Evolutionary conservation across 2,888 invertebrate genomes (phyloP), one percentile per base, ranked within the genome.

Genomic region (Drosophila antonietae): DNA sequence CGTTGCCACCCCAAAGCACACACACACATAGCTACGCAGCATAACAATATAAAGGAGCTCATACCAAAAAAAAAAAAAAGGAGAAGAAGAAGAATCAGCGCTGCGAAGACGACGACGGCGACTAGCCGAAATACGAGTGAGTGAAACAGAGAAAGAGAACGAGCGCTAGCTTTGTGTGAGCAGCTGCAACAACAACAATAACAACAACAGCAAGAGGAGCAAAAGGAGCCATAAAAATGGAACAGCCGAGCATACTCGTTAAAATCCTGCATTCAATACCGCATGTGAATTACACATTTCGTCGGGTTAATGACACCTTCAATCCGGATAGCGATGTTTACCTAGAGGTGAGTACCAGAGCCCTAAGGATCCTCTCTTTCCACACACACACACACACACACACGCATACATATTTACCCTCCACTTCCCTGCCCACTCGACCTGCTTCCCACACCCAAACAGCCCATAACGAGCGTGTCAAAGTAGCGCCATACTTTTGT

Each of bases 221-320:
- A 56, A 67, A 71, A 74, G 78, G 59, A 67, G 65, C 58, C 62
- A 67, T 61, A 68, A 90, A 84, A 85, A 95, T 95, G 92, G 97
- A 97, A 94, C 95, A 95, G 94, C 96, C 96, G 94, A 96, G 97
- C 93, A 95, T 95, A 92, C 95, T 98, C 93, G 97, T 97, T 92
- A 95, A 95, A 93, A 95, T 97, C 94, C 96, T 98, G 93, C 98
- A 98, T 94, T 94, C 95, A 91, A 94, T 98, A 94, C 98, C 98
- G 85, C 98, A 98, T 94, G 95, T 98, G 93, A 97, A 98, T 93
- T 96, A 97, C 91, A 96, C 96, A 90, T 95, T 98, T 92, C 96
- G 97, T 92, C 95, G 95, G 90, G 97, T 98, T 93, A 97, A 98
- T 94, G 96, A 96, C 92, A 97, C 97, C 83, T 98, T 98, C 94